Base-by-base conservation (phyloP, 23 tunicate species). In the Phallusia fumigata region DNA sequence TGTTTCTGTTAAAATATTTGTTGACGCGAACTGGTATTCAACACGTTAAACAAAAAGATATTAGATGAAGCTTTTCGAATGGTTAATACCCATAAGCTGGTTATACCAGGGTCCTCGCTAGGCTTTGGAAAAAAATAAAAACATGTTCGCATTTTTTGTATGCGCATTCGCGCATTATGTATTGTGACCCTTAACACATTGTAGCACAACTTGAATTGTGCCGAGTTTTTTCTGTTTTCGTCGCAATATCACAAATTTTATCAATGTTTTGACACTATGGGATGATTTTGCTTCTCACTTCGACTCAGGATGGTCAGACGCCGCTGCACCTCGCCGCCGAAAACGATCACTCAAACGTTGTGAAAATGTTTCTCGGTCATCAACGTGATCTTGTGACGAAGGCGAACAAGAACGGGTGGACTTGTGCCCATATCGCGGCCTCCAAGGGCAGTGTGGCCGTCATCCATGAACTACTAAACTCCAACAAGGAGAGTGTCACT, bases 381-480 rank as follows among this genome's bases (percentile, higher is more conserved):
- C 88, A 83, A 28, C 77, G 83, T 34, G 89, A 85, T 51, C 75
- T 94, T 36, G 98, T 94, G 75, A 82, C 80, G 35, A 86, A 74
- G 32, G 92, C 90, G 34, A 94, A 94, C 85, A 94, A 89, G 73
- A 91, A 76, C 35, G 98, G 98, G 21, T 86, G 88, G 34, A 94
- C 98, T 0, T 94, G 98, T 58, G 98, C 98, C 64, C 98, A 94
- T 73, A 94, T 89, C 45, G 98, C 98, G 36, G 98, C 98, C 11
- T 85, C 90, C 10, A 89, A 94, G 40, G 97, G 97, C 26, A 93
- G 97, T 69, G 97, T 88, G 19, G 87, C 97, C 19, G 97, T 93
- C 76, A 85, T 93, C 0, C 44, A 40, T 28, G 97, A 93, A 78
- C 81, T 93, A 0, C 69, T 93, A 18, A 88, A 88, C 36, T 93